Evolutionary conservation across 2,113 vertebrate species (phyloP).

Genomic region (Myrmophylax atrothorax): DNA sequence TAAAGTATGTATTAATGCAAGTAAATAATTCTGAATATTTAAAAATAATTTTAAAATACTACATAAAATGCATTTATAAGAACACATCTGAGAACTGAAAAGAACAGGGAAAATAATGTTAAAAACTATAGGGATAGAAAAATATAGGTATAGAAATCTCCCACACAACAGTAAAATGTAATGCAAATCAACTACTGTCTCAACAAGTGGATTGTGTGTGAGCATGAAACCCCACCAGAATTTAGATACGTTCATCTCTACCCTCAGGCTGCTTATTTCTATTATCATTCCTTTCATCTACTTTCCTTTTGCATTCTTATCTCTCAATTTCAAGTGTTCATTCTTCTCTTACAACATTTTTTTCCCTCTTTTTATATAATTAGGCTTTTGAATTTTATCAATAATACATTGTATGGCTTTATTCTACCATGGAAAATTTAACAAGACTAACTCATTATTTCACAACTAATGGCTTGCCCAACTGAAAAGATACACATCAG

Average conservation of each 20-base stretch:
- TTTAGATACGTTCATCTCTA: background rate
- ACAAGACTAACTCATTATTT: background rate
- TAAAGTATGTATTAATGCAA: background rate
- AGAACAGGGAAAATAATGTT: background rate
- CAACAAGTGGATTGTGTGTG: background rate
- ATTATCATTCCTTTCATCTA: background rate
- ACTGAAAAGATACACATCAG: background rate
- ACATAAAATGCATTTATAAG: background rate
- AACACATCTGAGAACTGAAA: background rate
- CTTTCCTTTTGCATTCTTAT: background rate
- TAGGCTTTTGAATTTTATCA: background rate
- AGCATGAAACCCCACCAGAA: background rate
- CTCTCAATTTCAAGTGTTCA: background rate
- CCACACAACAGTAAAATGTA: background rate
- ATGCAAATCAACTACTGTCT: background rate
- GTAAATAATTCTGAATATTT: background rate
- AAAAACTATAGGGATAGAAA: background rate
- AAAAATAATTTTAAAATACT: background rate
- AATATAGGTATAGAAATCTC: background rate
- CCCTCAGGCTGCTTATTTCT: background rate
- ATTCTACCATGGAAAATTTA: background rate
- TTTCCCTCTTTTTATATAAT: background rate
- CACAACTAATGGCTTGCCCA: background rate
- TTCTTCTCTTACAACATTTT: background rate
- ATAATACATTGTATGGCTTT: background rate